Percentiles rank a stretch among this genome's conserved stretches.
phyloP scores from a whole-genome alignment of 1,140 invertebrate species.

The Pseudomyrmex pallidus region DNA sequence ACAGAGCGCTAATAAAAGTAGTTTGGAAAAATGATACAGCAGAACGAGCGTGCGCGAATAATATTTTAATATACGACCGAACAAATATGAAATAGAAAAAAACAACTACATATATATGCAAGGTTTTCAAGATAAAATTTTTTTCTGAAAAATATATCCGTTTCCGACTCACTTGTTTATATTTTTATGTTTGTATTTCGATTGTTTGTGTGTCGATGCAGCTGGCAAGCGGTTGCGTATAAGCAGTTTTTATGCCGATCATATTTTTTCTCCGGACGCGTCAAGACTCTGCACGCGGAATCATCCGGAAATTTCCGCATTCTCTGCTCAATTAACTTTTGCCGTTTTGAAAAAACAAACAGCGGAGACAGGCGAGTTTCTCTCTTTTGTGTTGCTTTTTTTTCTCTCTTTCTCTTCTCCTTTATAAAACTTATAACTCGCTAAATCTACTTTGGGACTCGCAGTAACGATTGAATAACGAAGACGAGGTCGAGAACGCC shows the following conservation, averaged over 20 bases:
- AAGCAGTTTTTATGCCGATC: conserved; percentile 19
- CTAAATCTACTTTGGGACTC: conserved; percentile 38
- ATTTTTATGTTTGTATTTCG: not conserved
- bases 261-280: not conserved
- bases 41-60: no score
- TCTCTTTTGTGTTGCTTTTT: conserved; percentile 2
- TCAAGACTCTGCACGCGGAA: not conserved
- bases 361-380: not conserved
- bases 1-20: no score
- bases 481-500: not conserved
- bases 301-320: not conserved
- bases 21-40: no score
- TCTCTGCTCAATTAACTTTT: conserved; percentile 9
- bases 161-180: no score
- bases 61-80: no score
- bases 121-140: no score
- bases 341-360: conserved; percentile 16
- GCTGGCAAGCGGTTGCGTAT: not conserved
- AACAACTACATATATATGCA: no score
- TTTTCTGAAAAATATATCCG: no score
- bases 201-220: not conserved
- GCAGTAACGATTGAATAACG: conserved; percentile 35
- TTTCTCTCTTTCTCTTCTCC: conserved; percentile 10
- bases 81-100: no score
- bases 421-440: conserved; percentile 41